Percentiles rank a stretch among this genome's conserved stretches.
Conservation (phyloP, 2,113 vertebrate species). For the Jaculus jaculus region DNA sequence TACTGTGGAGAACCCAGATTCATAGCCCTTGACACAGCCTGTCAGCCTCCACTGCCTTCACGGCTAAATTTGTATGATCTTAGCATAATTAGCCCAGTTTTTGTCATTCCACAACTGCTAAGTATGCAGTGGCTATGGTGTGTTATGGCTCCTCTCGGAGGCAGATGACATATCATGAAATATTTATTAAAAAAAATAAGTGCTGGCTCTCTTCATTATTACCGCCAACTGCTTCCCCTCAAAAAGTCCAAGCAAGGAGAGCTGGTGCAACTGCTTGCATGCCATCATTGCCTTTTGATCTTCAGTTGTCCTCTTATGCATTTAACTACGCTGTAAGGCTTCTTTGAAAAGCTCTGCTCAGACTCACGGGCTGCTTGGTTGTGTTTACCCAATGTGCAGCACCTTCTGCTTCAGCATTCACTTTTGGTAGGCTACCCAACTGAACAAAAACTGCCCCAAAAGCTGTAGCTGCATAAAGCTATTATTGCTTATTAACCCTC, state of each 20-base stretch:
- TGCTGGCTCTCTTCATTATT: slow-evolving; percentile 87
- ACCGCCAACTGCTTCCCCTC: slow-evolving; percentile 77
- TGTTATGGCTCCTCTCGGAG: slow-evolving; percentile 78
- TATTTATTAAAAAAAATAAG: slow-evolving; percentile 89
- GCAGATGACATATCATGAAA: slow-evolving; percentile 89
- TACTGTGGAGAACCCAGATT: slow-evolving; percentile 83
- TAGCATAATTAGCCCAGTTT: slow-evolving; percentile 82
- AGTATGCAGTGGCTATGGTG: slow-evolving; percentile 69
- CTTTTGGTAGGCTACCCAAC: slow-evolving; percentile 58
- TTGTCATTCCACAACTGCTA: slow-evolving; percentile 83
- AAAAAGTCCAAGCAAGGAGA: slow-evolving; percentile 57
- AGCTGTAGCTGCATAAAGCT: slow-evolving; percentile 61
- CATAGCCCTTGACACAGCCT: slow-evolving; percentile 83
- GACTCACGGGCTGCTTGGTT: slow-evolving; percentile 40
- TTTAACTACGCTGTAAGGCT: slow-evolving; percentile 33
- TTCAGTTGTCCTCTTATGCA: slow-evolving; percentile 42
- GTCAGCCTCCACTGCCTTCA: slow-evolving; percentile 82
- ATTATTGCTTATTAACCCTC: slow-evolving; percentile 58
- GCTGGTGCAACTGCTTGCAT: slow-evolving; percentile 17
- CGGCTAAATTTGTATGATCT: slow-evolving; percentile 82
- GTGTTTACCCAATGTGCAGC: slow-evolving; percentile 14
- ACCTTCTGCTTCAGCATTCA: slow-evolving; percentile 61
- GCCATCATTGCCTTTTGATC: slow-evolving; percentile 62
- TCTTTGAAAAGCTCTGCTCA: slow-evolving; percentile 56
- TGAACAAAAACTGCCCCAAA: slow-evolving; percentile 59